Percentiles rank a stretch among this genome's conserved stretches.
Evolutionary conservation across 37 sponge, comb jelly and placozoan genomes (phyloP).

Genomic region (Lycopodina hypogea): DNA sequence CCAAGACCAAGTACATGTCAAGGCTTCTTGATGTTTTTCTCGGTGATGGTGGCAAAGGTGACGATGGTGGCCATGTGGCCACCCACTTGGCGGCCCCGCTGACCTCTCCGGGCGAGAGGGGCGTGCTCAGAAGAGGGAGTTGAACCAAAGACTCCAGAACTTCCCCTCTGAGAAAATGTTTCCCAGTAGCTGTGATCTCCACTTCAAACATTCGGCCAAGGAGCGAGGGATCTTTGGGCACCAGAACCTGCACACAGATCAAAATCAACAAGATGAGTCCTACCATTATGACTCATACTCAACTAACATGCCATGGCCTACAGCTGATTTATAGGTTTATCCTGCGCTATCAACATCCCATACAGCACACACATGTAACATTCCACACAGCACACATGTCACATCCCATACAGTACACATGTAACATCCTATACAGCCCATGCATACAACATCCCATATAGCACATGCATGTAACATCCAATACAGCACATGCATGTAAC

Average conservation of each 20-base stretch:
- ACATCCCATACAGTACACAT: too few relatives aligned
- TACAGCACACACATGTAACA: too few relatives aligned
- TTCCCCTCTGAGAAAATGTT: slow-evolving; percentile 78
- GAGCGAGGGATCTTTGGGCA: slow-evolving; percentile 56
- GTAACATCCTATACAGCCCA: too few relatives aligned
- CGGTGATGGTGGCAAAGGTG: too few relatives aligned
- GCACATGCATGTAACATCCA: too few relatives aligned
- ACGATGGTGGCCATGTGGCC: too few relatives aligned
- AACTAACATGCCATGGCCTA: background rate
- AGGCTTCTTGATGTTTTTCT: too few relatives aligned
- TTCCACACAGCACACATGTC: too few relatives aligned
- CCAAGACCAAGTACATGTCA: too few relatives aligned
- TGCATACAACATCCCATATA: background rate
- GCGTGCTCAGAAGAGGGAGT: background rate
- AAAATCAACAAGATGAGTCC: background rate
- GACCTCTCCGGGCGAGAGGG: slow-evolving; percentile 7
- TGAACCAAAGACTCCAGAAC: slow-evolving; percentile 10
- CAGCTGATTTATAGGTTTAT: too few relatives aligned
- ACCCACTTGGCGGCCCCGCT: slow-evolving; percentile 5
- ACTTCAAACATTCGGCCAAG: slow-evolving; percentile 77
- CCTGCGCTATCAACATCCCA: too few relatives aligned
- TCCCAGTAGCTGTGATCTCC: slow-evolving; percentile 70
- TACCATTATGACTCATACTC: background rate
- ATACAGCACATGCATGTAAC: too few relatives aligned
- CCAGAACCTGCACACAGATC: slow-evolving; percentile 53